Evolutionary conservation across 2,888 invertebrate genomes (phyloP), one percentile per base, ranked within the genome.

Genomic region (Luperina testacea): DNA sequence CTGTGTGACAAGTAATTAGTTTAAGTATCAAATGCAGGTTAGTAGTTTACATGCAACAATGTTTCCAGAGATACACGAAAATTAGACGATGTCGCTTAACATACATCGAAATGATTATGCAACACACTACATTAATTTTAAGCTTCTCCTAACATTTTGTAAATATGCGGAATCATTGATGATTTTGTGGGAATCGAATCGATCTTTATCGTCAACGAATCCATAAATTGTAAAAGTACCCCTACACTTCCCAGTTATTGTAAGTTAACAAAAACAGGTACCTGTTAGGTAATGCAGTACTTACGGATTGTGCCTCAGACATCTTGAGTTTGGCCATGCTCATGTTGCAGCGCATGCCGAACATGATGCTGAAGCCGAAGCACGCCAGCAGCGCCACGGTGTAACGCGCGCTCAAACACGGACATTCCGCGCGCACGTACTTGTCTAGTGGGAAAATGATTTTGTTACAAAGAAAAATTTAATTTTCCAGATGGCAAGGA

Each of bases 281-380:
- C 24, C 1, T 20, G 20, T 67, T 15, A 67, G 7, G 3, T 45
- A 11, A 42, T 45, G 20, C 8, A 32, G 0, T 73, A 93, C 95
- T 95, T 86, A 96, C 96, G 78, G 94, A 93, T 80, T 92, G 90
- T 91, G 97, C 97, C 91, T 98, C 98, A 89, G 98, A 98, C 94
- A 98, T 97, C 93, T 98, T 98, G 79, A 99, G 97, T 95, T 99
- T 99, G 70, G 99, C 99, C 96, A 99, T 99, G 76, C 99, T 99
- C 98, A 99, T 99, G 96, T 99, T 99, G 95, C 99, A 99, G 79
- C 99, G 98, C 98, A 99, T 99, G 32, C 99, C 99, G 93, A 99
- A 99, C 95, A 99, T 99, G 93, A 99, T 99, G 95, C 99, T 98
- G 95, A 99, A 99, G 77, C 99, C 99, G 92, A 98, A 94, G 93